Evolutionary conservation across 1,140 invertebrate species (phyloP).

Genomic region (Bradysia coprophila): DNA sequence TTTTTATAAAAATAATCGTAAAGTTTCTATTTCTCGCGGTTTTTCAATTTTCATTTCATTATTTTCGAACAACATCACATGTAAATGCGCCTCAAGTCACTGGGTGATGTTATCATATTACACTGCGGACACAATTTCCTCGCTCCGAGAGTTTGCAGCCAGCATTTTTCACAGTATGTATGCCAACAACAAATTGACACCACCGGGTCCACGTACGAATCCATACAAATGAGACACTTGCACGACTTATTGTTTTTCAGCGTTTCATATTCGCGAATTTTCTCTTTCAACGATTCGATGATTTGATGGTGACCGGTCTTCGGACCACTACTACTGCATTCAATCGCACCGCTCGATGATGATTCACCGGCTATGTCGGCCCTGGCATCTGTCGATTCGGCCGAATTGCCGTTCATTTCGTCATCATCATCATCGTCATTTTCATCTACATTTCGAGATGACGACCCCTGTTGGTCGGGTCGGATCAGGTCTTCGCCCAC

Average conservation of each 20-base stretch:
- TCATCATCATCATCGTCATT: not conserved
- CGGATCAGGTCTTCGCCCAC: constrained; percentile 17
- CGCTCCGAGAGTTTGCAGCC: constrained; percentile 73
- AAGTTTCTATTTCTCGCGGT: too few relatives aligned
- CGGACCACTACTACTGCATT: too few relatives aligned
- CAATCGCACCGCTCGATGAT: not conserved
- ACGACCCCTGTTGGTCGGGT: too few relatives aligned
- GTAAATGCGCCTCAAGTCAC: constrained; percentile 74
- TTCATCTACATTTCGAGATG: not conserved
- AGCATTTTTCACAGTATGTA: constrained; percentile 87
- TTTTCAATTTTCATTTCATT: too few relatives aligned
- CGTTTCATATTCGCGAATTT: constrained; percentile 47
- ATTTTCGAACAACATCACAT: constrained; percentile 35
- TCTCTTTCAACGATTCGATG: constrained; percentile 49
- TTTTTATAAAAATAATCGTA: too few relatives aligned
- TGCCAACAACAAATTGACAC: constrained; percentile 94
- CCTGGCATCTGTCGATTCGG: not conserved
- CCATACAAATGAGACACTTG: constrained; percentile 82
- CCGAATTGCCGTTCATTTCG: not conserved
- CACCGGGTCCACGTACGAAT: constrained; percentile 69
- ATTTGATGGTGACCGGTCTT: constrained; percentile 44
- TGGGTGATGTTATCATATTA: constrained; percentile 80
- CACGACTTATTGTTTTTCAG: constrained; percentile 20
- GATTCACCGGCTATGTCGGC: not conserved
- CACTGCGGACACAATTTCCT: constrained; percentile 91